Percentiles rank a stretch among this genome's conserved stretches.
These are phyloP conservation scores for Rhodophaea formosa DNA, from an alignment of 2,888 invertebrate genomes.

Conservation along the genomic window DNA sequence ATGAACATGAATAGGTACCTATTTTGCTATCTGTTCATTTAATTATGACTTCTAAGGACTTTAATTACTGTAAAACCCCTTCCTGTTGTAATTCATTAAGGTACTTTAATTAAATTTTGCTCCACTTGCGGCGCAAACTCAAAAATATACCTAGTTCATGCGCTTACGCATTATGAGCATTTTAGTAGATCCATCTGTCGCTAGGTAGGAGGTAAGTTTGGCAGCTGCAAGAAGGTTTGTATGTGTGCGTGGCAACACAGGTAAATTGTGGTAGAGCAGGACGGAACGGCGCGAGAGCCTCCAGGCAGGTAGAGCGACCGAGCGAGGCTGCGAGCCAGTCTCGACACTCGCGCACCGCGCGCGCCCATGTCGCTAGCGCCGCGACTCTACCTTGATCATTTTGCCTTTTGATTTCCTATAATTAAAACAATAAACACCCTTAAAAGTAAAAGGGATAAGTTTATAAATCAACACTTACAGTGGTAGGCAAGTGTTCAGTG, in stretches of 20 bases:
- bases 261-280: constrained; percentile 60
- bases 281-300: constrained; percentile 58
- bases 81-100: too few species aligned
- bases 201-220: constrained; percentile 13
- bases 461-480: constrained; percentile 5
- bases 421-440: background rate
- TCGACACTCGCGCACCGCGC: constrained; percentile 60
- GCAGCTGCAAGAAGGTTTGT: background rate
- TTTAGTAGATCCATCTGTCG: background rate
- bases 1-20: too few species aligned
- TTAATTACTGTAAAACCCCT: too few species aligned
- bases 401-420: background rate
- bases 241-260: constrained; percentile 39
- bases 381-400: constrained; percentile 1
- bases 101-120: too few species aligned
- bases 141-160: background rate
- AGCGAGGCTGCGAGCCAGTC: constrained; percentile 45
- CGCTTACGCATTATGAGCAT: background rate
- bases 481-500: constrained; percentile 37
- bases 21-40: too few species aligned
- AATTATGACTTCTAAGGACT: too few species aligned
- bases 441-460: background rate
- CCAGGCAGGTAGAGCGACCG: constrained; percentile 52
- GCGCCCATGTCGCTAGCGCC: constrained; percentile 56
- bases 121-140: too few species aligned